These are phyloP conservation scores for Isotomurus palustris DNA, from an alignment of 2,888 invertebrate genomes.

Conservation along the genomic window DNA sequence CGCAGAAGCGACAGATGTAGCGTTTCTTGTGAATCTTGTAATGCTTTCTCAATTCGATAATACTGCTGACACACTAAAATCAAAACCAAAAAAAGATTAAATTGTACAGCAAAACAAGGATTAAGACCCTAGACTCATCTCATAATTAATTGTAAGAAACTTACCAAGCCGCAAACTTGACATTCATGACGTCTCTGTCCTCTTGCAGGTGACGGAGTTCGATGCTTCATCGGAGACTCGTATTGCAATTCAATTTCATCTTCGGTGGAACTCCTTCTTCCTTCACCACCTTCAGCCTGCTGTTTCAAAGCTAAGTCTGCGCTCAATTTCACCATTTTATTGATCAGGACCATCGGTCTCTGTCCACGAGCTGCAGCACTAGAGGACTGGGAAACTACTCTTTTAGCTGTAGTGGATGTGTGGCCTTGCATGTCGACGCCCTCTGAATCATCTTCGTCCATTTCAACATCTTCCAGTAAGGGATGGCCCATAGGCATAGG, in stretches of 20 bases:
- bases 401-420: no score
- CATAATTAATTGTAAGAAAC: no score
- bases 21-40: constrained; percentile 23
- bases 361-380: neutral
- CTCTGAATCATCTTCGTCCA: neutral
- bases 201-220: no score
- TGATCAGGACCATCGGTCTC: neutral
- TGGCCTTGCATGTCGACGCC: neutral
- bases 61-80: no score
- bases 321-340: neutral
- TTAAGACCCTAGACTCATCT: no score
- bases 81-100: no score
- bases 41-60: constrained; percentile 2
- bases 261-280: constrained; percentile 3
- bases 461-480: neutral
- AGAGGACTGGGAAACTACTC: neutral
- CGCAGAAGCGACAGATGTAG: constrained; percentile 30
- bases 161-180: no score
- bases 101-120: no score
- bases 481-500: no score
- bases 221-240: no score
- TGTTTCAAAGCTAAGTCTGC: neutral
- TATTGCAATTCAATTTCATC: no score
- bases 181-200: no score
- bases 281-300: neutral